A percentile compares a stretch with the other conserved stretches of the same genome.
Conservation (phyloP, 2,113 vertebrate species). For the Forbesichthys agassizii region DNA sequence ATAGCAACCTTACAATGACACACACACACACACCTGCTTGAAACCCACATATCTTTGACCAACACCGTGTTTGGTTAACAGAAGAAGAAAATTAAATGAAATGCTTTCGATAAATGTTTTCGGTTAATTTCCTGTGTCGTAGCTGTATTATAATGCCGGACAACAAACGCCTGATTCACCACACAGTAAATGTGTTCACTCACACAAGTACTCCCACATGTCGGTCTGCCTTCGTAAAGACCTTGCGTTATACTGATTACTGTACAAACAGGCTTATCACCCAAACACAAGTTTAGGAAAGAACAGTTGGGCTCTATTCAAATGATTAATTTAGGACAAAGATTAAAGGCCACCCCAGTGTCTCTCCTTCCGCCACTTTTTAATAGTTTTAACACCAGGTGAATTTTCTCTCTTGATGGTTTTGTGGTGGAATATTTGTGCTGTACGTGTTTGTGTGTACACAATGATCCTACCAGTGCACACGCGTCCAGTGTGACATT, state of each 20-base stretch:
- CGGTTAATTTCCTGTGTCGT: too few species aligned
- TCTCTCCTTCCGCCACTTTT: constrained; percentile 45
- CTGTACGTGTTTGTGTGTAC: constrained; percentile 34
- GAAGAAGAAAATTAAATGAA: too few species aligned
- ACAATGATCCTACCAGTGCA: background rate
- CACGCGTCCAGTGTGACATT: background rate
- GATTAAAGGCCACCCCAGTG: constrained; percentile 58
- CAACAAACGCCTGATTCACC: too few species aligned
- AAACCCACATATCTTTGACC: too few species aligned
- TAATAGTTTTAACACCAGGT: constrained; percentile 13
- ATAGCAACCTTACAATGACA: too few species aligned
- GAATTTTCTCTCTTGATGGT: constrained; percentile 27
- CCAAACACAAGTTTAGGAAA: constrained; percentile 36
- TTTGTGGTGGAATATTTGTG: constrained; percentile 23
- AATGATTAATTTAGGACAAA: constrained; percentile 57
- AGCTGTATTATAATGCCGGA: too few species aligned
- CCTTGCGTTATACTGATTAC: constrained; percentile 58
- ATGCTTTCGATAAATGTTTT: too few species aligned
- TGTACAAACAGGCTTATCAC: constrained; percentile 58
- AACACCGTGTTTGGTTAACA: too few species aligned
- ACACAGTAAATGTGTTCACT: background rate
- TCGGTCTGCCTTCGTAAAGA: constrained; percentile 36
- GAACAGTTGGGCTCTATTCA: constrained; percentile 50
- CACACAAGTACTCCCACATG: background rate
- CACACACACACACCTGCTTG: too few species aligned